Conservation (phyloP, 2,888 invertebrate genomes). For the Diabrotica balteata region DNA sequence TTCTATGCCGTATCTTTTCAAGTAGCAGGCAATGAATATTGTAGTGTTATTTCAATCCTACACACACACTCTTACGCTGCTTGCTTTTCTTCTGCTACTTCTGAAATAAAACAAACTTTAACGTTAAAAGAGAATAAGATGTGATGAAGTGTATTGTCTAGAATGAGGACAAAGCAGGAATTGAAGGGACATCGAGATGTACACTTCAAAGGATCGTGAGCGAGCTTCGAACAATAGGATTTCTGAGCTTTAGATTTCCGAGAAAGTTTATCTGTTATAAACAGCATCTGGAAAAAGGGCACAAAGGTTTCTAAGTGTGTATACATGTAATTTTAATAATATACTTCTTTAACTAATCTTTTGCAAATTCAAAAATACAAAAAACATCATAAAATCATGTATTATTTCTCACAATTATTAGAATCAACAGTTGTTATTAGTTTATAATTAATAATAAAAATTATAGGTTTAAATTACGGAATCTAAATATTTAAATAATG, state of each 20-base stretch:
- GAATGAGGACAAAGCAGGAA: conserved; percentile 15
- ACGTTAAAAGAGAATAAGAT: conserved; percentile 8
- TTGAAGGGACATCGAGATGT: conserved; percentile 20
- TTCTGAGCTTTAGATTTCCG: conserved; percentile 9
- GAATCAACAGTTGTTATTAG: too few species aligned
- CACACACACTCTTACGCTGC: background rate
- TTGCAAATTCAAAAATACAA: too few species aligned
- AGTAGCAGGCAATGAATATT: conserved; percentile 10
- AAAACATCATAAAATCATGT: too few species aligned
- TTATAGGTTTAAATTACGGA: too few species aligned
- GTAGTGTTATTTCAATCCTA: conserved; percentile 2
- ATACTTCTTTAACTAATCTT: too few species aligned
- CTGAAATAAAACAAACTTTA: conserved; percentile 12
- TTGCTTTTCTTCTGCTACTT: background rate
- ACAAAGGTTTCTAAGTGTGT: too few species aligned
- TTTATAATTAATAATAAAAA: too few species aligned
- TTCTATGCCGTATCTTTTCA: conserved; percentile 3
- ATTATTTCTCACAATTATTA: too few species aligned
- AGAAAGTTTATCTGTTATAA: conserved; percentile 11
- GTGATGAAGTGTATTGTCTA: conserved; percentile 11
- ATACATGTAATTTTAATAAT: too few species aligned
- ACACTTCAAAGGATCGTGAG: conserved; percentile 14
- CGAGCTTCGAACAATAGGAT: conserved; percentile 6
- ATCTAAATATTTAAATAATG: too few species aligned
- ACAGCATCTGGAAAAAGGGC: too few species aligned